These are phyloP conservation scores for Melanotaenia parkinsoni DNA, from an alignment of 2,797 vertebrate genomes.

Conservation along the genomic window DNA sequence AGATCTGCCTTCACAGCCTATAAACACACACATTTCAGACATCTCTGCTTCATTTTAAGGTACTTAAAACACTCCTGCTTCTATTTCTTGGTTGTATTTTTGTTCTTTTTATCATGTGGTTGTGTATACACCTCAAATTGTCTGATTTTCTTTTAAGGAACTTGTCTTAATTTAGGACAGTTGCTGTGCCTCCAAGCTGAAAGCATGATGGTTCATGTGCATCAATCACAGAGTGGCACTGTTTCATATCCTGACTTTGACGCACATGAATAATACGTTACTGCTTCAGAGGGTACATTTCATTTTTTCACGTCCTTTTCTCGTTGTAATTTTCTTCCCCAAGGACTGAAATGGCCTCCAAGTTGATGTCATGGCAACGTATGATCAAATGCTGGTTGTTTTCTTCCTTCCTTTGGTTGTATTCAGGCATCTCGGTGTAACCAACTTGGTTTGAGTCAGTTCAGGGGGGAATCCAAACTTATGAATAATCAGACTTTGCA, in stretches of 20 bases:
- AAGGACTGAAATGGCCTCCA: background rate
- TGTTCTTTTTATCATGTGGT: too few species aligned
- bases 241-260: conserved; percentile 7
- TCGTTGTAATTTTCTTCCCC: background rate
- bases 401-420: background rate
- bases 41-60: too few species aligned
- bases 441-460: background rate
- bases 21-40: too few species aligned
- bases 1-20: background rate
- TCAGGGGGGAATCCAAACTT: background rate
- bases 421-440: background rate
- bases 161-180: background rate
- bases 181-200: too few species aligned
- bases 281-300: background rate
- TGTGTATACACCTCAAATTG: too few species aligned
- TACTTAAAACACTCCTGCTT: too few species aligned
- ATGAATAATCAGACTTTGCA: conserved; percentile 16
- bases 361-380: background rate
- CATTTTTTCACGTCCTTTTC: background rate
- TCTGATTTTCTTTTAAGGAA: background rate
- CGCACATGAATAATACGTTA: background rate
- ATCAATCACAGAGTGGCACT: conserved; percentile 47
- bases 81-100: too few species aligned
- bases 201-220: background rate
- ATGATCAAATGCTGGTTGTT: background rate